Base-by-base conservation (phyloP, 2,797 vertebrate genomes). In the Falco peregrinus region DNA sequence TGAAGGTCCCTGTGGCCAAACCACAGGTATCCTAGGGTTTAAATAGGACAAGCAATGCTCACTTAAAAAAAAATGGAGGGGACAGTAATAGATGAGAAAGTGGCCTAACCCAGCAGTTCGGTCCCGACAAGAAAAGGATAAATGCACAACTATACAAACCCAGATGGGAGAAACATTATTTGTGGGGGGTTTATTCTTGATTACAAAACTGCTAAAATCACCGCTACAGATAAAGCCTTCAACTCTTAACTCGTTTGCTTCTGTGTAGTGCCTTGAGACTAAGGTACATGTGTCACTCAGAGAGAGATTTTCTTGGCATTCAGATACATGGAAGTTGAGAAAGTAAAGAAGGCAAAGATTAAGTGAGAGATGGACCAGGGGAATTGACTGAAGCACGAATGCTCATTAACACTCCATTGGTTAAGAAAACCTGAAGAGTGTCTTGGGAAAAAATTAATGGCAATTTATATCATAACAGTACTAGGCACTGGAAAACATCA, bases 401-500 rank as follows among this genome's bases (percentile, higher is more conserved):
- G 47, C 29, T 85, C 57, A 39, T 75, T 78, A 75, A 88, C 56
- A 16, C 39, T 73, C 11, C 51, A 45, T 15, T 64, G 24, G 26
- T 93, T 90, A 80, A 83, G 80, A 92, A 94, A 96, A 91, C 50
- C 41, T 80, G 48, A 41, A 59, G 48, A 80, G 53, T 48, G 50
- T 74, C 81, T 81, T 80, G 69, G 79, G 54, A 63, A 83, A 89
- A 89, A 84, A 89, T 4, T 73, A 73, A 96, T 77, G 71, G 81
- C 65, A 86, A 96, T 87, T 95, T 86, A 64, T 67, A 93, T 60
- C 60, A 76, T 70, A 78, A 57, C 59, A 95, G 59, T 61, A 83
- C n/a, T n/a, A 82, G 35, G 43, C 43, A 87, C 22, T 61, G 53
- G 61, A 83, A 94, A 93, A 83, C 20, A 86, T 35, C 63, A 69